Percentiles rank a stretch among this genome's conserved stretches.
Evolutionary conservation across 2,797 vertebrate genomes (phyloP).

Genomic region (Takifugu ocellatus): DNA sequence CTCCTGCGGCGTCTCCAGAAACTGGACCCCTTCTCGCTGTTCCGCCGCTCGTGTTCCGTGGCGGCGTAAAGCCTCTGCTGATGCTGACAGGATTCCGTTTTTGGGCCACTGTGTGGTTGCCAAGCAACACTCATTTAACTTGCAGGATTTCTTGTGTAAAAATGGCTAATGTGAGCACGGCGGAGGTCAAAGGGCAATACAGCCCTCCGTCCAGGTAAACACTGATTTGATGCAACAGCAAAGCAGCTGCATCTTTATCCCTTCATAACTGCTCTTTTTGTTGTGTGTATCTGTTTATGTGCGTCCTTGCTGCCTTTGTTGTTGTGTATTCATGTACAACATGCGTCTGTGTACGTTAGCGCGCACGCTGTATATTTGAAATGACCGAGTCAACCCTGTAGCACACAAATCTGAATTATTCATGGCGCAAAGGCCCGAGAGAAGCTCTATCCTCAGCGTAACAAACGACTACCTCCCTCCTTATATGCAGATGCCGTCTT

Average conservation of each 20-base stretch:
- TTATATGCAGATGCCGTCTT: constrained; percentile 24
- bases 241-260: constrained; percentile 8
- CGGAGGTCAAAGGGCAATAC: constrained; percentile 44
- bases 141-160: constrained; percentile 36
- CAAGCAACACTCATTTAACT: constrained; percentile 57
- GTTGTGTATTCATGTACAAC: constrained; percentile 16
- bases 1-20: too few species aligned
- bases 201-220: constrained; percentile 39
- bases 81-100: constrained; percentile 12
- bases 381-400: constrained; percentile 55
- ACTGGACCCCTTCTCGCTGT: too few species aligned
- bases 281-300: constrained; percentile 3
- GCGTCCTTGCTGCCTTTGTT: constrained; percentile 27
- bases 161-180: constrained; percentile 46
- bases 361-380: constrained; percentile 22
- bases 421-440: constrained; percentile 50
- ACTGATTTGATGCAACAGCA: constrained; percentile 29
- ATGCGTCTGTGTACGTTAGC: constrained; percentile 19
- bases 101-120: constrained; percentile 46
- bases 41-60: too few species aligned
- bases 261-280: background rate
- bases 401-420: constrained; percentile 62
- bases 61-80: too few species aligned
- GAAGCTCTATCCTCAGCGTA: constrained; percentile 48
- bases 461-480: constrained; percentile 59